Percentiles rank a stretch among this genome's conserved stretches.
Evolutionary conservation across 2,888 invertebrate genomes (phyloP).

Genomic region (Athalia circularis): DNA sequence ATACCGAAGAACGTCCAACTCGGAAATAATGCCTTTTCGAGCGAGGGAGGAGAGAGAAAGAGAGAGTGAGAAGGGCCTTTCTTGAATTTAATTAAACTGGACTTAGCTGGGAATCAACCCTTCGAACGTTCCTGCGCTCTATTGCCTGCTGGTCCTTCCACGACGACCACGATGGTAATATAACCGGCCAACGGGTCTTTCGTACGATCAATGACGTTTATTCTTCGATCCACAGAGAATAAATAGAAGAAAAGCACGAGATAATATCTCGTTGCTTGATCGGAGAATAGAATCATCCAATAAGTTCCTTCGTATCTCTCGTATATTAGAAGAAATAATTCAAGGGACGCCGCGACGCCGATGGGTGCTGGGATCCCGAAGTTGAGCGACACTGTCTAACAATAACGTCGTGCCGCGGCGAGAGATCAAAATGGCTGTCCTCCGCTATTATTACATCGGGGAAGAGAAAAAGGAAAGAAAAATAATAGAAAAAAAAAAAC

Average conservation of each 20-base stretch:
- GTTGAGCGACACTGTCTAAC: conserved; percentile 67
- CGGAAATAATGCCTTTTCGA: conserved; percentile 42
- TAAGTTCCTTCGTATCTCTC: too few species aligned
- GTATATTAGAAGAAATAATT: too few species aligned
- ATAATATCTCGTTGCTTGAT: too few species aligned
- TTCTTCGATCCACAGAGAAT: neutral
- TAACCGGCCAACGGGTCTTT: too few species aligned
- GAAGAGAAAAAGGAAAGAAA: conserved; percentile 50
- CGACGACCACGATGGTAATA: too few species aligned
- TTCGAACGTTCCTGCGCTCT: neutral
- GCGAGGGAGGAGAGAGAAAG: conserved; percentile 28
- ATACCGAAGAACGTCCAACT: conserved; percentile 38
- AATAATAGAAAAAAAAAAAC: conserved; percentile 13
- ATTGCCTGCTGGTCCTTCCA: neutral
- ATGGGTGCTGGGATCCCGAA: conserved; percentile 49
- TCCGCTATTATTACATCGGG: conserved; percentile 73
- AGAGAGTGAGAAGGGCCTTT: conserved; percentile 7
- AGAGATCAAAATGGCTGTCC: conserved; percentile 74
- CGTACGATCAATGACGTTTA: too few species aligned
- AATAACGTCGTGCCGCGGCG: conserved; percentile 72
- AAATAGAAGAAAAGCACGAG: too few species aligned
- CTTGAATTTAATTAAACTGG: conserved; percentile 46
- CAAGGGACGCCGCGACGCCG: conserved; percentile 1
- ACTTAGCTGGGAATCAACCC: conserved; percentile 23
- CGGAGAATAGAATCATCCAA: too few species aligned